Percentiles rank a stretch among this genome's conserved stretches.
These are phyloP conservation scores for Stylophora pistillata DNA, from an alignment of 64 coral and sea anemone genomes.

Conservation along the genomic window DNA sequence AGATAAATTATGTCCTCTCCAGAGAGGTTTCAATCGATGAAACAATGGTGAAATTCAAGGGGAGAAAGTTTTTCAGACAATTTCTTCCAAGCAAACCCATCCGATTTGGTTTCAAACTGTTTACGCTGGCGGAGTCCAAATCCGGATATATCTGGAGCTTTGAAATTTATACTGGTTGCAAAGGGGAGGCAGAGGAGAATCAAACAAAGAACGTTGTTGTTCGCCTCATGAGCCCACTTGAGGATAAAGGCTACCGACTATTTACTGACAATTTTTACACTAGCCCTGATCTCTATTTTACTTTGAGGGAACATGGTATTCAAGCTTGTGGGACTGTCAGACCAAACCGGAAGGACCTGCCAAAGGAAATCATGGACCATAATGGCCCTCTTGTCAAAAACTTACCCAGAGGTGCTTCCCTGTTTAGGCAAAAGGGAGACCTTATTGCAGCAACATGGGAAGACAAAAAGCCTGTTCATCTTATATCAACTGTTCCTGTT, in stretches of 20 bases:
- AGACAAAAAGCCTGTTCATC: constrained; percentile 40
- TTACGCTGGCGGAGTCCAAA: constrained; percentile 27
- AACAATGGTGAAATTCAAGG: constrained; percentile 49
- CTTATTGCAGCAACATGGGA: constrained; percentile 27
- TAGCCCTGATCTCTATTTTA: constrained; percentile 20
- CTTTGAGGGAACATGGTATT: constrained; percentile 27
- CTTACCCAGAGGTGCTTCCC: not conserved
- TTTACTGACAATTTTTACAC: constrained; percentile 45
- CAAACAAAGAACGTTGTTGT: constrained; percentile 14
- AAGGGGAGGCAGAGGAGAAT: constrained; percentile 24
- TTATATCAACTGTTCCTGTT: constrained; percentile 37
- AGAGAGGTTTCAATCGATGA: constrained; percentile 32
- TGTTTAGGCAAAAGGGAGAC: constrained; percentile 26
- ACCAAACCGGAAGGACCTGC: constrained; percentile 37
- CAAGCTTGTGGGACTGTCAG: constrained; percentile 46
- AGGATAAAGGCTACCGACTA: constrained; percentile 33
- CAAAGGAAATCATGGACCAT: constrained; percentile 28
- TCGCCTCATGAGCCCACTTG: not conserved
- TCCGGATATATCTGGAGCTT: constrained; percentile 20
- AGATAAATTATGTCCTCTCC: constrained; percentile 5
- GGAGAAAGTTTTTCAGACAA: constrained; percentile 33
- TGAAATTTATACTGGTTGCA: constrained; percentile 26
- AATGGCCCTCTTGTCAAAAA: constrained; percentile 3
- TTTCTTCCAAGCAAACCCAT: constrained; percentile 34
- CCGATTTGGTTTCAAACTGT: constrained; percentile 36